Evolutionary conservation across 2,888 invertebrate genomes (phyloP), one percentile per base, ranked within the genome.

Genomic region (Tetropium fuscum): DNA sequence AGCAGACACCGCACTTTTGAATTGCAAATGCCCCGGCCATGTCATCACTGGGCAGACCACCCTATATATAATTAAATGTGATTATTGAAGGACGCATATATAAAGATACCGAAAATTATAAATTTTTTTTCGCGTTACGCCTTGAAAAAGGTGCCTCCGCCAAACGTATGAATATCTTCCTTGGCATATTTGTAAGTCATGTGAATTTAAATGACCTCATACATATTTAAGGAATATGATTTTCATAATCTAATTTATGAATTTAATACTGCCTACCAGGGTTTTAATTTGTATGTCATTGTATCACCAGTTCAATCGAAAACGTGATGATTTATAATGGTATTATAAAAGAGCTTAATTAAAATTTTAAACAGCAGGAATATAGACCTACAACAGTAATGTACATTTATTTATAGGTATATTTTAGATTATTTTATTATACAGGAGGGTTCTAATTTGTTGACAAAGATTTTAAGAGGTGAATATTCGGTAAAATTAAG

Each of bases 161-260:
- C 20, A 40, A 48, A 20, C 34, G 20, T 48, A 20, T 44, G 44
- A 44, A 44, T 44, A 27, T 25, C 41, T 19, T 45, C 18, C 16
- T 40, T n/a, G 15, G 43, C 22, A 25, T 27, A 18, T 45, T 45
- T 30, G 32, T 30, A 18, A 45, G 18, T 45, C 16, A 30, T 45
- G 18, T 18, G 45, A 45, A 45, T 45, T 45, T 27, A 45, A 30
- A 45, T 45, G n/a, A 16, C 45, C 32, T 45, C 45, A 45, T 45
- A 16, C 45, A 45, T 45, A 30, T 45, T 45, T 30, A 27, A 45
- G 32, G 18, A 5, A 34, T 34, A 15, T 34, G 15, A 34, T 34
- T 34, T 34, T 34, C 34, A 34, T 34, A 34, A 34, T 34, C 34
- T 13, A 34, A 34, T 34, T 34, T 34, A 34, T 34, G 15, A 34